Percentiles rank a stretch among this genome's conserved stretches.
Conservation (phyloP, 2,797 vertebrate species). For the Gephyroberyx darwinii region DNA sequence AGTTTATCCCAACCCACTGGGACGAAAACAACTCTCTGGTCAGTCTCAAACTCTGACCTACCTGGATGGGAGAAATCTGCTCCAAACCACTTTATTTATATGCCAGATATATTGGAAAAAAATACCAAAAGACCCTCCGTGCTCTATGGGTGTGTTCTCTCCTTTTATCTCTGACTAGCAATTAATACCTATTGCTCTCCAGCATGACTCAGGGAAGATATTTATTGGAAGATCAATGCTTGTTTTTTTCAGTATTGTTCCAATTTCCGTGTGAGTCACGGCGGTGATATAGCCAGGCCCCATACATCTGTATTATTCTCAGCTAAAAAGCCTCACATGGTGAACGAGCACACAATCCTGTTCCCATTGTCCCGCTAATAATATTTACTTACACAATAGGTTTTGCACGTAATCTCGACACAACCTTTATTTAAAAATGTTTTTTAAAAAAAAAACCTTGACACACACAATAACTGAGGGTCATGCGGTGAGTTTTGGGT, state of each 20-base stretch:
- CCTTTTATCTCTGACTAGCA: constrained; percentile 51
- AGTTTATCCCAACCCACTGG: constrained; percentile 59
- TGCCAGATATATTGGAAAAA: neutral
- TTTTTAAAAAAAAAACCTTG: neutral
- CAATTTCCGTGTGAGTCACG: constrained; percentile 78
- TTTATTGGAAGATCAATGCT: constrained; percentile 76
- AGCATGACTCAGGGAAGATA: constrained; percentile 63
- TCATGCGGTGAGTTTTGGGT: too few species aligned
- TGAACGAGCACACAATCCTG: neutral
- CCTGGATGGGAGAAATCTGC: constrained; percentile 59
- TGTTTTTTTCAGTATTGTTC: constrained; percentile 75
- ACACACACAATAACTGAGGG: neutral
- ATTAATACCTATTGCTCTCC: constrained; percentile 71
- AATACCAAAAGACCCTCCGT: constrained; percentile 2
- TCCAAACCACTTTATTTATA: constrained; percentile 18
- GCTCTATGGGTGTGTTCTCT: constrained; percentile 27
- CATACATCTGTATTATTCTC: constrained; percentile 49
- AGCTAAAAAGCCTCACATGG: constrained; percentile 36
- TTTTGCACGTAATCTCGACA: neutral
- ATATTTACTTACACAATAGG: too few species aligned
- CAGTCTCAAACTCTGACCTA: constrained; percentile 69
- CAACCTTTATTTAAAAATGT: too few species aligned
- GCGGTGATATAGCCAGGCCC: constrained; percentile 54
- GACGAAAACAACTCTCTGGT: constrained; percentile 73
- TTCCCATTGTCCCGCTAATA: neutral